phyloP scores from a whole-genome alignment of 2,797 vertebrate genomes.

The Vipera latastei region DNA sequence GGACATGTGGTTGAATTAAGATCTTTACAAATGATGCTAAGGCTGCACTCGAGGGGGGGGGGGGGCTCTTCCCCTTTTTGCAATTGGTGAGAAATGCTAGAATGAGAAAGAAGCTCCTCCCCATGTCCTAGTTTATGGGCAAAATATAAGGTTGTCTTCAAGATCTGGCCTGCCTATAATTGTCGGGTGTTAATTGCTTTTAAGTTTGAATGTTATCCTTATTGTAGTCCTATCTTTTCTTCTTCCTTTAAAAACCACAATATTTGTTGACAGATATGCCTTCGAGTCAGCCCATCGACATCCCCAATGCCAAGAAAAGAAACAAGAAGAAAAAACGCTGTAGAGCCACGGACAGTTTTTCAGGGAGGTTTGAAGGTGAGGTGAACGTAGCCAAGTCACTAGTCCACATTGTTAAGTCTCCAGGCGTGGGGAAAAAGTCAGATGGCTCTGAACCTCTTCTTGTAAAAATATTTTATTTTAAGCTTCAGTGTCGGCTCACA shows the following conservation, averaged over 20 bases:
- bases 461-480: neutral
- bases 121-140: neutral
- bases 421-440: too few species aligned
- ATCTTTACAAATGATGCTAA: neutral
- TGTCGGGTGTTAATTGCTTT: neutral
- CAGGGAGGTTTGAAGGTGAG: constrained; percentile 92
- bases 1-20: neutral
- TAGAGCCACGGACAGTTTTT: constrained; percentile 96
- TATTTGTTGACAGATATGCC: constrained; percentile 80
- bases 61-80: neutral
- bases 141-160: neutral
- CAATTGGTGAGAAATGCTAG: neutral
- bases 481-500: too few species aligned
- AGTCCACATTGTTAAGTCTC: neutral
- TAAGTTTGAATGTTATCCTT: neutral
- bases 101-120: neutral
- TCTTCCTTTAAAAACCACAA: neutral
- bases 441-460: neutral
- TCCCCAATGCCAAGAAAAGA: constrained; percentile 94
- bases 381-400: neutral
- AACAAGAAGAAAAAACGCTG: constrained; percentile 98
- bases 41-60: neutral
- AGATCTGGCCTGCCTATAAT: neutral
- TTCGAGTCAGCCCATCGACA: constrained; percentile 93
- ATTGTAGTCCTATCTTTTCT: neutral